Evolutionary conservation across 37 sponge, comb jelly and placozoan genomes (phyloP).

Genomic region (Tethya wilhelma): DNA sequence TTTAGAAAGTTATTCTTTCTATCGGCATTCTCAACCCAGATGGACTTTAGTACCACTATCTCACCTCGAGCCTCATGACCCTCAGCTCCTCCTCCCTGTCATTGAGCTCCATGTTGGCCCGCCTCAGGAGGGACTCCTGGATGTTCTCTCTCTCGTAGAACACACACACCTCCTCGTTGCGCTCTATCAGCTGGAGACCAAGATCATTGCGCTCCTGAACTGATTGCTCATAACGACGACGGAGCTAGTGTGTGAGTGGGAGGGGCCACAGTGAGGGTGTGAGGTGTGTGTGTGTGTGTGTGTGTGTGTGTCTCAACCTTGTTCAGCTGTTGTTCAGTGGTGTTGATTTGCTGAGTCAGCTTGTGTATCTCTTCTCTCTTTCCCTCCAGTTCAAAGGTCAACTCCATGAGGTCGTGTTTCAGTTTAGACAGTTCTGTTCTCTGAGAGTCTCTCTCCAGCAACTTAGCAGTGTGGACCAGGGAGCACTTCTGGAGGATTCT

Average conservation of each 20-base stretch:
- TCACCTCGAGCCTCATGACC: constrained; percentile 89
- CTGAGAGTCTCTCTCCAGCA: constrained; percentile 81
- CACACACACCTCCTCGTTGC: constrained; percentile 96
- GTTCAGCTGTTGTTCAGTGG: constrained; percentile 82
- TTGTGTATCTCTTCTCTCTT: constrained; percentile 76
- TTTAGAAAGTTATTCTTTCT: too few species aligned
- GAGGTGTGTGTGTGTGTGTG: too few species aligned
- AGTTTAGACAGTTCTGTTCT: constrained; percentile 74
- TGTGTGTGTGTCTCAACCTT: constrained; percentile 48
- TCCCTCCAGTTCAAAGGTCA: constrained; percentile 46
- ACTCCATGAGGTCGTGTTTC: constrained; percentile 49
- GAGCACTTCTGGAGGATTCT: constrained; percentile 72
- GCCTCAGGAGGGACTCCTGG: constrained; percentile 74
- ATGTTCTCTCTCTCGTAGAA: constrained; percentile 96
- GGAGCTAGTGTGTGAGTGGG: constrained; percentile 65
- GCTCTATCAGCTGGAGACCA: constrained; percentile 94
- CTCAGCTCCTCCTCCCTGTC: constrained; percentile 87
- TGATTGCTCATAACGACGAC: constrained; percentile 81
- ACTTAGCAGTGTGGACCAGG: constrained; percentile 56
- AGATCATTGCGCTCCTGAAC: constrained; percentile 95
- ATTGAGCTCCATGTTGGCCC: constrained; percentile 80
- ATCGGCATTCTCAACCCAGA: too few species aligned
- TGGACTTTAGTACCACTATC: background rate
- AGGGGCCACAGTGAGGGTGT: too few species aligned
- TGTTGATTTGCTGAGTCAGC: constrained; percentile 80